Evolutionary conservation across 35 echinoderm and acorn worm genomes (phyloP), one percentile per base, ranked within the genome.

Genomic region (Heliocidaris tuberculata): DNA sequence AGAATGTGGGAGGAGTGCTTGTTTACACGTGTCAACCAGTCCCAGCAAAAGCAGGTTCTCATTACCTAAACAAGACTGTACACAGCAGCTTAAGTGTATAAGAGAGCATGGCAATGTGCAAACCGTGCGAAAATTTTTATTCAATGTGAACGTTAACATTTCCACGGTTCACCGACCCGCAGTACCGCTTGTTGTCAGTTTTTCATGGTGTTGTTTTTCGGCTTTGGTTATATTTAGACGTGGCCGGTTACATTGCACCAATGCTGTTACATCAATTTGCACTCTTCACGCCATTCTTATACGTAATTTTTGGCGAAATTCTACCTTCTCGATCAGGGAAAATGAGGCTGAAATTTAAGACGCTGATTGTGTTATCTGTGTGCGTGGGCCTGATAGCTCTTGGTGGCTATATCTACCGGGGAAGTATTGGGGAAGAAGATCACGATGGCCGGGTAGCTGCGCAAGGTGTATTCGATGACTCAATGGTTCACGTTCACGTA

Each of bases 261-360:
- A 78, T 78, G 65, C 65, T 93, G 31, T 52, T 93, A 27, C 91
- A 59, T 24, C 91, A 93, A 30, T 31, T 93, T 11, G 48, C 91
- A 32, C 91, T 93, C 9, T 93, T 93, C 27, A 49, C 50, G 47
- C 91, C 91, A 93, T 32, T 59, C 13, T 48, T 59, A 2, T 93
- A 93, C 49, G 48, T 93, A 10, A 30, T 93, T 50, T 31, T 93
- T 59, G 91, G 91, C 50, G 91, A 93, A 93, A 59, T 93, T 59
- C 19, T 93, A 31, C 91, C 48, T 13, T 50, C 31, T 59, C 29
- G 50, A 21, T 59, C 91, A 15, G 29, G 91, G 48, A 93, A 93
- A 59, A 93, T 93, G 91, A 93, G 91, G 50, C 21, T 93, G 50
- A 93, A 93, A 93, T 50, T 93, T 5, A 93, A 93, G 91, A 30